Evolutionary conservation across 2,888 invertebrate genomes (phyloP), one percentile per base, ranked within the genome.

Genomic region (Clitarchus hookeri): DNA sequence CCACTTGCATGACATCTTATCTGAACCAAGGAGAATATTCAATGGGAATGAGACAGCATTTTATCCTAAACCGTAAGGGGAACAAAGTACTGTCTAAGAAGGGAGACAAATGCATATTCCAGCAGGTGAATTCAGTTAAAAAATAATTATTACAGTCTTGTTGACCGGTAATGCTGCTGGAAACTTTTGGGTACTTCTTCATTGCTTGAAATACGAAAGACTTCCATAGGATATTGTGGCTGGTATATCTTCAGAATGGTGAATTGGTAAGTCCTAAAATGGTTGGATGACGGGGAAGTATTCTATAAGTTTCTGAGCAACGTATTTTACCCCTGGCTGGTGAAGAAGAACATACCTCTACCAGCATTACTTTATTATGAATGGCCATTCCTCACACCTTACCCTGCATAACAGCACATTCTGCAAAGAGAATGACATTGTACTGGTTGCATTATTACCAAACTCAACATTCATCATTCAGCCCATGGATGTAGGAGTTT

Each of bases 401-500:
- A 90, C 90, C 16, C 87, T 91, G 86, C 89, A 90, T n/a, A n/a
- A n/a, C n/a, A n/a, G n/a, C n/a, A n/a, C n/a, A n/a, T n/a, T n/a
- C n/a, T n/a, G n/a, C n/a, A n/a, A n/a, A n/a, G n/a, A n/a, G n/a
- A n/a, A n/a, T n/a, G n/a, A n/a, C n/a, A n/a, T n/a, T n/a, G n/a
- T 84, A 87, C 91, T 23, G 90, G 90, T 86, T 87, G 89, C 44
- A 91, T 91, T 90, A 53, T 88, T 92, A 25, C 90, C 91, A 12
- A 91, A 91, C 88, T 89, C 91, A 0, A 91, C 91, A 6, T 91
- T 91, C 87, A 89, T 91, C 23, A 86, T 91, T 13, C 91, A 91
- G 87, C 91, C 91, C 8, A 88, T 91, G 86, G 91, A 91, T 87
- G 90, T 91, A 6, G 89, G 89, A 26, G 89, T 91, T 78, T 91